Evolutionary conservation across 2,797 vertebrate species (phyloP), one percentile per base, ranked within the genome.

Genomic region (Thripadectes ignobilis): DNA sequence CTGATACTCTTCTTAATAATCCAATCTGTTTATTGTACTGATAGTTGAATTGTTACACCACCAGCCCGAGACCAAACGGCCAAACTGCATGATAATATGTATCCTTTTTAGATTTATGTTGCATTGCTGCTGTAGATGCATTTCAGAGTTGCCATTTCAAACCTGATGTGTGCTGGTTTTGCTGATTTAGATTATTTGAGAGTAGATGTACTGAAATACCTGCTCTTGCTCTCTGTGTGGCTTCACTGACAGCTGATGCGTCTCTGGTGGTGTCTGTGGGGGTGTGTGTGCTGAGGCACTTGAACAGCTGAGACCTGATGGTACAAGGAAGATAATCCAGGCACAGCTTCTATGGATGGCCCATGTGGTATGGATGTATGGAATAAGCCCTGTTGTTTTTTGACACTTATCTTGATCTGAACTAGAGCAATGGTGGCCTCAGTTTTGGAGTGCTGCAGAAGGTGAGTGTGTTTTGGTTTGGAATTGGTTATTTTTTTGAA

Each of bases 341-440:
- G 29, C 12, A 2, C 0, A 0, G 39, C 9, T 36, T 68, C 55
- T 45, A 7, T n/a, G 77, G 30, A 2, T 82, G 58, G 38, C 45
- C 65, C 24, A 9, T 0, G 0, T 11, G 11, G 3, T 30, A 2
- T 63, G 48, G 12, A 41, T 45, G 26, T 29, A 39, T 32, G 54
- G 34, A 78, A 41, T 57, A 72, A 84, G 67, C 45, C 32, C 1
- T 41, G 10, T n/a, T 41, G 55, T 11, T 58, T 78, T 72, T 41
- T 36, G 46, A 4, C 0, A 0, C 5, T 8, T 8, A 5, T 8
- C 34, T 86, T 46, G 10, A 52, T 58, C 29, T 72, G 46, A 68
- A 8, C 27, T 54, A 10, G 17, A 59, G 24, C 49, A 52, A 2
- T 23, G 16, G 9, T 65, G 27, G 13, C 49, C 34, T 72, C 38